Evolutionary conservation across 1,140 invertebrate species (phyloP).

Genomic region (Drosophila kikkawai): DNA sequence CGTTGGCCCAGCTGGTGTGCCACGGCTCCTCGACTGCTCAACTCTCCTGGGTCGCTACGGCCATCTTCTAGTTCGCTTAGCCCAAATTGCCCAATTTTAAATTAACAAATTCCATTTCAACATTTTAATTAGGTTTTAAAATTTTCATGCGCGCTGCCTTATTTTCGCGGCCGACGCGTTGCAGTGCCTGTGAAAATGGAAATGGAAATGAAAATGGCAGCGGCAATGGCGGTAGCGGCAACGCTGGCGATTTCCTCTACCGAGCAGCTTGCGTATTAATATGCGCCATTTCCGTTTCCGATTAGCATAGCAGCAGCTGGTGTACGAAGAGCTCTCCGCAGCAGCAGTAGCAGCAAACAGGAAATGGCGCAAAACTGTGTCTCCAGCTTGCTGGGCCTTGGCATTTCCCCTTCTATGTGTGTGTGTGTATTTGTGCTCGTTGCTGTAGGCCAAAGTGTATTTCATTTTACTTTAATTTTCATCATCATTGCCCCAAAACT

Average conservation of each 20-base stretch:
- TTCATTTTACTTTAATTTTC: slow-evolving; percentile 83
- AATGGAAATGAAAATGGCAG: slow-evolving; percentile 26
- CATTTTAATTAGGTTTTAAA: slow-evolving; percentile 84
- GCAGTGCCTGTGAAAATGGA: slow-evolving; percentile 43
- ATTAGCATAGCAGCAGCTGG: slow-evolving; percentile 80
- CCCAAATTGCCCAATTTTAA: slow-evolving; percentile 80
- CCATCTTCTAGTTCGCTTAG: slow-evolving; percentile 57
- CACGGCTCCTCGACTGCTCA: slow-evolving; percentile 10
- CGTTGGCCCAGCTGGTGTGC: slow-evolving; percentile 49
- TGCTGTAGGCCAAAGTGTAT: slow-evolving; percentile 68
- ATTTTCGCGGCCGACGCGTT: slow-evolving; percentile 34
- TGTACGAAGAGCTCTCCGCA: slow-evolving; percentile 54
- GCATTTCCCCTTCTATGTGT: slow-evolving; percentile 12
- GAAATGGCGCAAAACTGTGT: slow-evolving; percentile 78
- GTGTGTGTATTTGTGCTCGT: slow-evolving; percentile 16
- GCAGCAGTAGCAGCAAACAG: slow-evolving; percentile 50
- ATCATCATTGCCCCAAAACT: slow-evolving; percentile 80
- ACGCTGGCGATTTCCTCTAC: slow-evolving; percentile 61
- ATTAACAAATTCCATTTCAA: slow-evolving; percentile 84
- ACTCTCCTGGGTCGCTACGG: slow-evolving; percentile 30
- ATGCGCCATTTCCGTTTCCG: slow-evolving; percentile 83
- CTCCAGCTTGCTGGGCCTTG: slow-evolving; percentile 49
- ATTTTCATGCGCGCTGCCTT: slow-evolving; percentile 71
- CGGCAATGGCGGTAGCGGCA: slow-evolving; percentile 18
- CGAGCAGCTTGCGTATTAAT: slow-evolving; percentile 81